These are phyloP conservation scores for Trichacis sp. DNA, from an alignment of 2,888 invertebrate species.

Conservation along the genomic window DNA sequence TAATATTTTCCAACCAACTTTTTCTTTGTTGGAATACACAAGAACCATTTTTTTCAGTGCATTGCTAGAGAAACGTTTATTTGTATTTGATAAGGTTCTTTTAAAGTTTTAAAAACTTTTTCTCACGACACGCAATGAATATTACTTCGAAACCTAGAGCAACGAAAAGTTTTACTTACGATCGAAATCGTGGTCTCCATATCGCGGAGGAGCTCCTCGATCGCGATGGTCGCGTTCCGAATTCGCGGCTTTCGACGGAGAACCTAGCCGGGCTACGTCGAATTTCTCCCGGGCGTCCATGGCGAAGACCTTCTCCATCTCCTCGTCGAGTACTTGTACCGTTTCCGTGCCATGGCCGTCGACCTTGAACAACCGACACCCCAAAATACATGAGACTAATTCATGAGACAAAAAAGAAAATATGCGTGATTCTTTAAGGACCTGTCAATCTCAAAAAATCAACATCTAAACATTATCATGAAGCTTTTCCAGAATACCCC, in stretches of 20 bases:
- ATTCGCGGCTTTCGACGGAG: slow-evolving; percentile 62
- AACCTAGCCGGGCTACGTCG: slow-evolving; percentile 73
- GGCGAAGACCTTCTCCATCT: slow-evolving; percentile 90
- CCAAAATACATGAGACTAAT: no score
- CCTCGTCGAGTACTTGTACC: slow-evolving; percentile 84
- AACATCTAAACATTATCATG: no score
- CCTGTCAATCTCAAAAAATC: no score
- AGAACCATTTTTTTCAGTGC: no score
- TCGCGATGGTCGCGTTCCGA: slow-evolving; percentile 62
- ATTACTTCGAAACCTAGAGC: background rate
- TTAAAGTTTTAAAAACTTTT: background rate
- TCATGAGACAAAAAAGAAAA: no score
- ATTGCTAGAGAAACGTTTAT: no score
- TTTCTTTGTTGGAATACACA: no score
- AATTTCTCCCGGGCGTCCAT: slow-evolving; percentile 74
- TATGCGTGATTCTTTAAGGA: no score
- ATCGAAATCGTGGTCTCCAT: slow-evolving; percentile 64
- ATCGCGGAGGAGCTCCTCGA: slow-evolving; percentile 62
- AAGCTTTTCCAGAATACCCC: no score
- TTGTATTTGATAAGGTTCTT: background rate
- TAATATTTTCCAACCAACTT: no score
- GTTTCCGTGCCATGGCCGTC: slow-evolving; percentile 74
- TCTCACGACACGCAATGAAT: background rate
- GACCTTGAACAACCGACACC: slow-evolving; percentile 61
- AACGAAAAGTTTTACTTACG: slow-evolving; percentile 53